A percentile compares a stretch with the other conserved stretches of the same genome.
Evolutionary conservation across 2,113 vertebrate species (phyloP).

Genomic region (Mesocricetus auratus): DNA sequence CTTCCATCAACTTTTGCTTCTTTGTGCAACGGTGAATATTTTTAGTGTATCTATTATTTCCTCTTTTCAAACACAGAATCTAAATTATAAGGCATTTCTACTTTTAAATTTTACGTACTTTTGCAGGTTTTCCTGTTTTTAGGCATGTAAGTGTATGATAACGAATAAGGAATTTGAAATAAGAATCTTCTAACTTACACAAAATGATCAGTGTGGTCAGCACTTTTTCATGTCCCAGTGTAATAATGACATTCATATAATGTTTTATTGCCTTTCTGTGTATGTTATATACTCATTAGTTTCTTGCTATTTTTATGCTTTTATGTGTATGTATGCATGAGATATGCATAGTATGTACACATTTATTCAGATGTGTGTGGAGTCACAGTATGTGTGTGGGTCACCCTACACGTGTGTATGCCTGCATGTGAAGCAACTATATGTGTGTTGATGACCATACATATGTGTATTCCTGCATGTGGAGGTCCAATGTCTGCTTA

Average conservation of each 20-base stretch:
- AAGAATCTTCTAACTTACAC: neutral
- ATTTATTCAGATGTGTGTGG: too few species aligned
- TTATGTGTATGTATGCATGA: neutral
- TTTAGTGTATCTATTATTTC: constrained; percentile 69
- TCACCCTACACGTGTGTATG: too few species aligned
- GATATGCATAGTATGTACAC: too few species aligned
- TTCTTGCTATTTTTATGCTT: neutral
- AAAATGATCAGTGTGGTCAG: neutral
- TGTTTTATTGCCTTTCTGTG: neutral
- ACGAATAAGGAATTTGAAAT: neutral
- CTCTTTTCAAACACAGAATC: constrained; percentile 38
- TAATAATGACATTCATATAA: constrained; percentile 2
- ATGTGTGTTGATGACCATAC: neutral
- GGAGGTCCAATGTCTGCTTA: neutral
- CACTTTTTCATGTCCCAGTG: neutral
- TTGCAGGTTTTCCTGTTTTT: constrained; percentile 25
- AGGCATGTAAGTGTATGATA: neutral
- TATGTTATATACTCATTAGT: neutral
- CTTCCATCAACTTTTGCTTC: constrained; percentile 67
- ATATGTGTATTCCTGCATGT: neutral
- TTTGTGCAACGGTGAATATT: constrained; percentile 45
- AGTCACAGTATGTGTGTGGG: too few species aligned
- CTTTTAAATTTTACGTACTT: constrained; percentile 29
- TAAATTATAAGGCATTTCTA: constrained; percentile 61
- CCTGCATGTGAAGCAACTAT: too few species aligned